Base-by-base conservation (phyloP, 2,797 vertebrate species). In the Anas flavirostris region DNA sequence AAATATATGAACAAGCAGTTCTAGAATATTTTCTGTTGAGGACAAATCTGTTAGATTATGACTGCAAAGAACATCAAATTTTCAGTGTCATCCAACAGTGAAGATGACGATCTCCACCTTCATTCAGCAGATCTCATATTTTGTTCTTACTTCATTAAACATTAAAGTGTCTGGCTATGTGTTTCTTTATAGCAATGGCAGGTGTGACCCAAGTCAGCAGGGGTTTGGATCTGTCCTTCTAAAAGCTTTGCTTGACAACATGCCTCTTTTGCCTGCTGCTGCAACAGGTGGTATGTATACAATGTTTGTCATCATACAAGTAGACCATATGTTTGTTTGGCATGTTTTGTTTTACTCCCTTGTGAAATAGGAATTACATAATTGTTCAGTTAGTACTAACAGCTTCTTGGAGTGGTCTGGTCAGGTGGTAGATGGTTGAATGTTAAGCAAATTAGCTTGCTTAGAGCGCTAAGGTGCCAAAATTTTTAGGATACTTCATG, bases 231-330 rank as follows among this genome's bases (percentile, higher is more conserved):
- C 98, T 67, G 98, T 98, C 96, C 98, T 99, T 10, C 96, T 99
- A 86, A 99, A 99, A 97, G 99, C 99, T 93, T 98, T 99, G 83
- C 98, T 99, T 5, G 99, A 99, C 87, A 99, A 99, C 95, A 99
- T 99, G 98, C 98, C 98, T 88, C 99, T 99, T 96, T 97, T 99
- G 92, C 99, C 99, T 91, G 99, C 99, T 94, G 99, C 99, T 96
- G 99, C 99, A 50, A 99, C 99, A 83, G 99, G 99, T 90, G 99
- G 99, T 99, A 98, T 66, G 98, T 97, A 96, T 85, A 9, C 60
- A 29, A 2, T 62, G 16, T 66, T 91, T 77, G 23, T 60, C 77
- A n/a, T 53, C 2, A 1, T 41, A 67, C 69, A 55, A 52, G 39
- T 74, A 63, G 37, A 58, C 2, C 0, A 6, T 56, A 29, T 7